A percentile compares a stretch with the other conserved stretches of the same genome.
Evolutionary conservation across 2,113 vertebrate genomes (phyloP).

Genomic region (Phainopepla nitens): DNA sequence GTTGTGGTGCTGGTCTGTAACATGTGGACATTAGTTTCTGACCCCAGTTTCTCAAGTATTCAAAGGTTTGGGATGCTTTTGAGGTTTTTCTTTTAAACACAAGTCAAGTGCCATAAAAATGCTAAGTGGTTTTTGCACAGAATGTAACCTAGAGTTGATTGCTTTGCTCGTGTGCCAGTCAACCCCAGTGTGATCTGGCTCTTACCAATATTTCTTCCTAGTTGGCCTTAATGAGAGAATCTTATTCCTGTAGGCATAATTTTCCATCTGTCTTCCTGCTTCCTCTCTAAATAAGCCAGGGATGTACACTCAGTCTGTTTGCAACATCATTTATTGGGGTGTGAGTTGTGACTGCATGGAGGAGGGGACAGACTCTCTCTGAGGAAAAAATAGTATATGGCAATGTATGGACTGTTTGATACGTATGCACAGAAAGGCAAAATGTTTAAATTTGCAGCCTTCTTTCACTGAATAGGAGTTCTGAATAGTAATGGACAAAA

Average conservation of each 20-base stretch:
- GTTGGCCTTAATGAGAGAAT: neutral
- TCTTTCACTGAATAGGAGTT: neutral
- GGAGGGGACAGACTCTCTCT: neutral
- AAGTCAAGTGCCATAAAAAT: conserved; percentile 34
- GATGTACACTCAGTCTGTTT: neutral
- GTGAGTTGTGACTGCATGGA: neutral
- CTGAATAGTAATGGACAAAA: neutral
- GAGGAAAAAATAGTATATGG: neutral
- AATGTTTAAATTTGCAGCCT: neutral
- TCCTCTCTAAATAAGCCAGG: neutral
- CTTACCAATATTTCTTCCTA: neutral
- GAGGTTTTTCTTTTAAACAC: neutral
- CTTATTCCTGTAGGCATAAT: neutral
- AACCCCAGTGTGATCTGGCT: neutral
- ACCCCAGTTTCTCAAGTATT: neutral
- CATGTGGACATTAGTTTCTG: neutral
- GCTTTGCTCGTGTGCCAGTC: neutral
- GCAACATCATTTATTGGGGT: neutral
- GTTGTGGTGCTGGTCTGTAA: neutral
- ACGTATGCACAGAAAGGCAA: neutral
- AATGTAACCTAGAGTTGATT: neutral
- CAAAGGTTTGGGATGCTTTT: neutral
- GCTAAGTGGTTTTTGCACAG: conserved; percentile 1
- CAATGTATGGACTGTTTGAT: neutral
- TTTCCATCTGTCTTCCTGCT: neutral